Evolutionary conservation across 1,140 invertebrate species (phyloP).

Genomic region (Calosoma granatense): DNA sequence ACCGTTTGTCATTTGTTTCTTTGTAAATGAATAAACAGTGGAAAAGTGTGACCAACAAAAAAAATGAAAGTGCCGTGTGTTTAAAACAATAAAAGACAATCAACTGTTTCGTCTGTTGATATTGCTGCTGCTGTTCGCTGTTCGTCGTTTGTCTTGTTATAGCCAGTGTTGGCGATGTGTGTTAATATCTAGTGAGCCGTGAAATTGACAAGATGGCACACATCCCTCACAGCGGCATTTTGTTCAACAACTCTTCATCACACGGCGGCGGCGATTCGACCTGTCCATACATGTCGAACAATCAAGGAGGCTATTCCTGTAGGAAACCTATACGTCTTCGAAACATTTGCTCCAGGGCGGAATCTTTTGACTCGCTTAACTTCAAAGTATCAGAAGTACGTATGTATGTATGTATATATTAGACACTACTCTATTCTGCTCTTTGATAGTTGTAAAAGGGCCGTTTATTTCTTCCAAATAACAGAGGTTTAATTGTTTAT

Average conservation of each 20-base stretch:
- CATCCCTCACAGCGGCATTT: not conserved
- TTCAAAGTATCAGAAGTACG: slow-evolving; percentile 42
- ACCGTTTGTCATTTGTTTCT: too few species aligned
- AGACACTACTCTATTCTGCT: slow-evolving; percentile 17
- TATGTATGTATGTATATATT: slow-evolving; percentile 14
- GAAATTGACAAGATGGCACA: not conserved
- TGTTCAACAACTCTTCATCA: not conserved
- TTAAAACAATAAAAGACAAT: too few species aligned
- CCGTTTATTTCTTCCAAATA: slow-evolving; percentile 9
- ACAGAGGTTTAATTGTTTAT: too few species aligned
- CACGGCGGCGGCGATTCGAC: not conserved
- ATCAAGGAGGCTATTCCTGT: slow-evolving; percentile 27
- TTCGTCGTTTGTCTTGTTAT: too few species aligned
- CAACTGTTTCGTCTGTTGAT: too few species aligned
- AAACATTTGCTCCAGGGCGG: slow-evolving; percentile 47
- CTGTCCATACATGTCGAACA: not conserved
- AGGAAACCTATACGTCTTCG: slow-evolving; percentile 47
- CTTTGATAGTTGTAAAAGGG: not conserved
- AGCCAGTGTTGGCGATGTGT: too few species aligned
- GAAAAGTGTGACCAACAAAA: too few species aligned
- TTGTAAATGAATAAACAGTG: too few species aligned
- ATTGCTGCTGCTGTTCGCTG: too few species aligned
- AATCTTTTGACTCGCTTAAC: slow-evolving; percentile 51
- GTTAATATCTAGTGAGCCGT: not conserved
- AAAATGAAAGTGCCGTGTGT: too few species aligned